Evolutionary conservation across 2,797 vertebrate genomes (phyloP).

Genomic region (Apogon hyalosoma): DNA sequence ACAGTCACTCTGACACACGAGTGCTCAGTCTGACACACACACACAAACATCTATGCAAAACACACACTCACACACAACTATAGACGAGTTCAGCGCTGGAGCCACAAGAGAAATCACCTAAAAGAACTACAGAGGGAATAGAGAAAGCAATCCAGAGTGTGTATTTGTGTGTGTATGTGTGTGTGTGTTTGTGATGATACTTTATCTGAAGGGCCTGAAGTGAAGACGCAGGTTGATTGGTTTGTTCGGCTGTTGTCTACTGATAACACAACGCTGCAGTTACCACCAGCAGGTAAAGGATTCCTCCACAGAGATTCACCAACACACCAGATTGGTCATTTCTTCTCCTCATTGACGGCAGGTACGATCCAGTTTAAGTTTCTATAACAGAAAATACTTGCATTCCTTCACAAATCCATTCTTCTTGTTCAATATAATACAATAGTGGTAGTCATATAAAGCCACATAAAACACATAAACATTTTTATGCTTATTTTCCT

Average conservation of each 20-base stretch:
- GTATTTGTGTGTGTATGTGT: not conserved
- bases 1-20: conserved; percentile 76
- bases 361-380: conserved; percentile 42
- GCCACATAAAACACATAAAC: not conserved
- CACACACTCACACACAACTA: conserved; percentile 42
- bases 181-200: not conserved
- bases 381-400: conserved; percentile 13
- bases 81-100: conserved; percentile 38
- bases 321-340: conserved; percentile 25
- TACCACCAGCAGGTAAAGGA: conserved; percentile 47
- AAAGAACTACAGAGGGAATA: conserved; percentile 27
- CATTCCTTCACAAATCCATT: not conserved
- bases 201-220: conserved; percentile 28
- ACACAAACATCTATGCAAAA: conserved; percentile 40
- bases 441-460: not conserved
- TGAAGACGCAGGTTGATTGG: conserved; percentile 28
- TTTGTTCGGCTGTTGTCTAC: conserved; percentile 22
- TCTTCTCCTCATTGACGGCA: conserved; percentile 37
- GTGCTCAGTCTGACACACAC: conserved; percentile 44
- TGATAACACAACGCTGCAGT: conserved; percentile 4
- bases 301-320: conserved; percentile 26
- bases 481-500: not conserved
- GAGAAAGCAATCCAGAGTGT: conserved; percentile 12
- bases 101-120: conserved; percentile 48
- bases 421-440: not conserved